Base-by-base conservation (phyloP, 2,797 vertebrate genomes). In the Artibeus jamaicensis region DNA sequence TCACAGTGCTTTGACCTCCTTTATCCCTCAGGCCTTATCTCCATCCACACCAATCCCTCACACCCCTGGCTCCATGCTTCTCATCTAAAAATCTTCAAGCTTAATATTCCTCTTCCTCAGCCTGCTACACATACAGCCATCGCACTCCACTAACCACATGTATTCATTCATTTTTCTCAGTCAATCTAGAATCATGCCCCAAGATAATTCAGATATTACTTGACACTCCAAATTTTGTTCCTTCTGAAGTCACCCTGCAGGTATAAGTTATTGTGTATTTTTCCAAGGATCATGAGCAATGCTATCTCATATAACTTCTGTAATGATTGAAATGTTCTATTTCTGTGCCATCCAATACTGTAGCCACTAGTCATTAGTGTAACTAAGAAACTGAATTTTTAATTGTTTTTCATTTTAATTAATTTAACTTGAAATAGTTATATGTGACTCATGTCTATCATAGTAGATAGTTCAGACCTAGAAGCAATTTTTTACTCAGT, bases 341-440 rank as follows among this genome's bases (percentile, higher is more conserved):
- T 12, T 68, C 8, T 21, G 29, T 18, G 5, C 10, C 55, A 6
- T 42, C 46, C 50, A 42, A 9, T 21, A 44, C 19, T 53, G 22
- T 19, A 90, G 68, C 78, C 37, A 78, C n/a, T 32, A 32, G 53
- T 34, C 42, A 62, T 34, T 19, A 70, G 8, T 46, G 53, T 55
- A 11, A 79, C 73, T 68, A 50, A 85, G 46, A 95, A 67, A 87
- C 42, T 85, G 14, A 68, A 62, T 79, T 86, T 87, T 70, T 86
- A 65, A 81, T 89, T 94, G 24, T 65, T 82, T 94, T 95, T 77
- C 26, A 92, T 73, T 91, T 96, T 84, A 93, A 92, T 93, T 88
- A 68, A 79, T 57, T 96, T 79, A 89, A 78, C 73, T 93, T 79
- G 68, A 95, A 74, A 84, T 32, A 32, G 29, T 57, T 82, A 26